phyloP scores from a whole-genome alignment of 2,888 invertebrate genomes.

The Rhodophaea formosa region DNA sequence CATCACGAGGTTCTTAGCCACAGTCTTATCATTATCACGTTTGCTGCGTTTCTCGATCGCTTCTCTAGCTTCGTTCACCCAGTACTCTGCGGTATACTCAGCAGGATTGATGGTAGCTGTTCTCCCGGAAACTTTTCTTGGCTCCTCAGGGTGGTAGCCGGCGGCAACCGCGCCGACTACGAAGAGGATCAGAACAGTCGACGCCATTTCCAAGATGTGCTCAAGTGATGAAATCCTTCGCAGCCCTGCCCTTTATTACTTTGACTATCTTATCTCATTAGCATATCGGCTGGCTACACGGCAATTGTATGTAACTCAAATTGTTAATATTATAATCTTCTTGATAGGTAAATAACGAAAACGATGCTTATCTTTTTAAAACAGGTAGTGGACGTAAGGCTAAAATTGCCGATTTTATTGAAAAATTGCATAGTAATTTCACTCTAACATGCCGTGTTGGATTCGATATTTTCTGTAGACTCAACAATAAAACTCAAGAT shows the following conservation, averaged over 20 bases:
- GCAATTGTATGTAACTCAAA: background rate
- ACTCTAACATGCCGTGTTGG: too few species aligned
- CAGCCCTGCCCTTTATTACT: background rate
- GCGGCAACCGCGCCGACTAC: background rate
- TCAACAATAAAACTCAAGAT: too few species aligned
- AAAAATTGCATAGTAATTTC: too few species aligned
- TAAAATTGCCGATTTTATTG: too few species aligned
- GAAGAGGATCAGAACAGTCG: background rate
- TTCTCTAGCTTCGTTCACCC: conserved; percentile 68
- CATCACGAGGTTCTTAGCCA: conserved; percentile 82
- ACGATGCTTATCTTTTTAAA: too few species aligned
- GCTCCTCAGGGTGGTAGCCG: conserved; percentile 1
- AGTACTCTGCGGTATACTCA: conserved; percentile 46
- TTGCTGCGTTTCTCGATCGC: conserved; percentile 52
- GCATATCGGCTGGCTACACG: background rate
- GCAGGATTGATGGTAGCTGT: background rate
- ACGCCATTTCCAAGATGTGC: background rate
- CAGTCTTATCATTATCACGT: background rate
- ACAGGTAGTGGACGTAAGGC: too few species aligned
- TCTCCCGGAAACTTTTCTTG: background rate
- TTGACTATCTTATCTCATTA: background rate
- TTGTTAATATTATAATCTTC: background rate
- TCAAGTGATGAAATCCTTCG: background rate
- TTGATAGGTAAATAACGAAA: background rate
- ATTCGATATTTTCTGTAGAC: too few species aligned